Evolutionary conservation across 2,888 invertebrate genomes (phyloP).

Genomic region (Neoaliturus tenellus): DNA sequence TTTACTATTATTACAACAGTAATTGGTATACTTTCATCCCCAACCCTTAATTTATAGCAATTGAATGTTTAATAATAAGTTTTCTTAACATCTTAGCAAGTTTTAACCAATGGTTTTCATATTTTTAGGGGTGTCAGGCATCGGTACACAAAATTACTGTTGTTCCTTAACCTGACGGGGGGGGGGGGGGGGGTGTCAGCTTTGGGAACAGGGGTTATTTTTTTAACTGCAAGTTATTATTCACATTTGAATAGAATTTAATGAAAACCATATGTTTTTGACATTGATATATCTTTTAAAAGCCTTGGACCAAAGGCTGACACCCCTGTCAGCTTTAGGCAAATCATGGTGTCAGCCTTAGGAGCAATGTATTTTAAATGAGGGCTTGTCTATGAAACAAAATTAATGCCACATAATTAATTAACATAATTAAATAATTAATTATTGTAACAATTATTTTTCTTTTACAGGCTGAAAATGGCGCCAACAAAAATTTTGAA

Average conservation of each 20-base stretch:
- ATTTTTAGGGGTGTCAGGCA: background rate
- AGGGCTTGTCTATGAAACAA: background rate
- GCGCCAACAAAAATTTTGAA: background rate
- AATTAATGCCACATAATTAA: background rate
- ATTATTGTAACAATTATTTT: background rate
- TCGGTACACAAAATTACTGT: background rate
- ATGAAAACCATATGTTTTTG: background rate
- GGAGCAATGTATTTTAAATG: background rate
- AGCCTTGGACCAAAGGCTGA: background rate
- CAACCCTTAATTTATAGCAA: background rate
- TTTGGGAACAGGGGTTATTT: background rate
- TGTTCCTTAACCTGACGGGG: slow-evolving; percentile 8
- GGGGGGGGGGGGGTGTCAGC: background rate
- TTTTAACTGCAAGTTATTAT: background rate
- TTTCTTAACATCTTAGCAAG: background rate
- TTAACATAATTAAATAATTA: background rate
- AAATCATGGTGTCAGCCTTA: slow-evolving; percentile 1
- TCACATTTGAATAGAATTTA: background rate
- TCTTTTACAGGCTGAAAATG: background rate
- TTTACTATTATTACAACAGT: background rate
- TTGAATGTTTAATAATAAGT: background rate
- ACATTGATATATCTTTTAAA: background rate
- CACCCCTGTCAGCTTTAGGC: slow-evolving; percentile 15
- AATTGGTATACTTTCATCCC: background rate
- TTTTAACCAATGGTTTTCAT: background rate